phyloP scores from a whole-genome alignment of 2,113 vertebrate species.

The Rhinoderma darwinii region DNA sequence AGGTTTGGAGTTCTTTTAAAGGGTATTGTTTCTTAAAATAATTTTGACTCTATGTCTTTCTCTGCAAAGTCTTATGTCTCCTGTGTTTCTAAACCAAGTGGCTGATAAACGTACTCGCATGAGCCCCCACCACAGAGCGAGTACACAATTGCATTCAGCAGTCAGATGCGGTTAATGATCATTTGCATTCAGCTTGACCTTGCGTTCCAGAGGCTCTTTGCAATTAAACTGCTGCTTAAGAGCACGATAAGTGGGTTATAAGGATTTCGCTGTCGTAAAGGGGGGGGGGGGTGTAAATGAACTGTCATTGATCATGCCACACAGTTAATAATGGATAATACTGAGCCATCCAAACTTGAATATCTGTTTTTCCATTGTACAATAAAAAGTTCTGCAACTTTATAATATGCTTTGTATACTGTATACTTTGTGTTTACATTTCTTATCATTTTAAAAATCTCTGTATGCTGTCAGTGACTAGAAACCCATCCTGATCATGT shows the following conservation, averaged over 20 bases:
- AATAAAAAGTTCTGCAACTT: no score
- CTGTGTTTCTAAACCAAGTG: background rate
- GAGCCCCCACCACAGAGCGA: background rate
- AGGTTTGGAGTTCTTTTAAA: no score
- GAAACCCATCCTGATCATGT: no score
- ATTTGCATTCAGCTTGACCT: background rate
- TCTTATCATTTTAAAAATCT: no score
- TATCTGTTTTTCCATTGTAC: no score
- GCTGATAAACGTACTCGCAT: background rate
- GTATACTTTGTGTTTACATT: no score
- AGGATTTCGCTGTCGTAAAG: conserved; percentile 11
- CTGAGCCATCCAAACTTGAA: conserved; percentile 11
- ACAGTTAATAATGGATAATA: conserved; percentile 38
- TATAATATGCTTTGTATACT: no score
- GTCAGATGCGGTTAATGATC: conserved; percentile 20
- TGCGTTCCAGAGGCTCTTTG: background rate
- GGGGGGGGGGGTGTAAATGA: background rate
- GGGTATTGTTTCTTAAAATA: no score
- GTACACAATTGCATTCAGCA: background rate
- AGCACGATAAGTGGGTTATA: conserved; percentile 30
- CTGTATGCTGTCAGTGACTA: no score
- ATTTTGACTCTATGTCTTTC: no score
- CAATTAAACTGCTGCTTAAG: conserved; percentile 32
- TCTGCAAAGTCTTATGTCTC: no score
- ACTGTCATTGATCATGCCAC: conserved; percentile 5